Percentiles rank a stretch among this genome's conserved stretches.
Conservation (phyloP, 2,797 vertebrate species). For the Sebastes variabilis region DNA sequence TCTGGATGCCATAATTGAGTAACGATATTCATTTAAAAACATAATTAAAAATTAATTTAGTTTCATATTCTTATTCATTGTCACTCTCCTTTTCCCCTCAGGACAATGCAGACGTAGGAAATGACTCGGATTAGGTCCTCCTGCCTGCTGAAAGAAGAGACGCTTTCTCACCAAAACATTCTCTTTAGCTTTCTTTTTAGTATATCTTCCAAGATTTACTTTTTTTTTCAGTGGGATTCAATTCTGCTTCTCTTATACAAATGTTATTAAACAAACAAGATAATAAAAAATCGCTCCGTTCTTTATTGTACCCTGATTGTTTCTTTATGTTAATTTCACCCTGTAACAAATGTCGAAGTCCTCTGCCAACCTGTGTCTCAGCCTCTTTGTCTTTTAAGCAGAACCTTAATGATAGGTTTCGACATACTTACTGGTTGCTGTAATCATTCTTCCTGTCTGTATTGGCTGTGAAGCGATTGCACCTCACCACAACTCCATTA, state of each 20-base stretch:
- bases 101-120: conserved; percentile 74
- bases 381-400: not conserved
- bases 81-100: conserved; percentile 38
- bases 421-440: not conserved
- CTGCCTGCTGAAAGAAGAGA: not conserved
- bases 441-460: not conserved
- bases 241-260: conserved; percentile 31
- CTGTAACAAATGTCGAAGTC: not conserved
- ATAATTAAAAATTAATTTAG: fast-evolving
- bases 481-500: not conserved
- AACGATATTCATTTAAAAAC: not conserved
- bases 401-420: not conserved
- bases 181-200: not conserved
- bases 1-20: not conserved
- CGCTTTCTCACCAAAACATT: conserved; percentile 8
- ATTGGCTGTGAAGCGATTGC: no score
- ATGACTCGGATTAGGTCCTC: conserved; percentile 72
- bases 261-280: conserved; percentile 32
- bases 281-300: conserved; percentile 12
- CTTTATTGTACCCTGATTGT: conserved; percentile 3
- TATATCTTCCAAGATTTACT: conserved; percentile 36
- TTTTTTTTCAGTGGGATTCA: conserved; percentile 67
- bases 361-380: not conserved
- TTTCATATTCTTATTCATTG: not conserved
- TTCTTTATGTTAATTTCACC: not conserved